phyloP scores from a whole-genome alignment of 2,888 invertebrate genomes.

The Drosophila paracracens region DNA sequence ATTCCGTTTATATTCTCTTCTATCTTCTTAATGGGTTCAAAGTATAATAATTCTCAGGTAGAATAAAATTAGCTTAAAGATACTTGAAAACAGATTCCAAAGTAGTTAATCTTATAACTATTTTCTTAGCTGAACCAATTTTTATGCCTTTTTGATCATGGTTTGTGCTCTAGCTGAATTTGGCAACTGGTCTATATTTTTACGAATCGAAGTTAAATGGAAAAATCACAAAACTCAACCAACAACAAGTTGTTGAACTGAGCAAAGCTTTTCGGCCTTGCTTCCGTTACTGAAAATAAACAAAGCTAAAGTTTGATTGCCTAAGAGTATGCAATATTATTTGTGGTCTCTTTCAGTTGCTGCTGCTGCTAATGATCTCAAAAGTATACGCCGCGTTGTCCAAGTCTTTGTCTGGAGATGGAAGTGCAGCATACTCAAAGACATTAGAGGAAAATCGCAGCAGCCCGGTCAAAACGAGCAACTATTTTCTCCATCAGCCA shows the following conservation, averaged over 20 bases:
- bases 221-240: not conserved
- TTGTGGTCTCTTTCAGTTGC: not conserved
- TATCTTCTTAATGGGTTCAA: not conserved
- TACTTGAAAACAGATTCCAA: not conserved
- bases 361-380: slow-evolving; percentile 53
- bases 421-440: slow-evolving; percentile 47
- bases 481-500: slow-evolving; percentile 79
- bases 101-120: accelerated
- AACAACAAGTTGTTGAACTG: not conserved
- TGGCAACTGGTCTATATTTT: not conserved
- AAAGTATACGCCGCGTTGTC: slow-evolving; percentile 58
- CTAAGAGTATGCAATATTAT: slow-evolving; percentile 48
- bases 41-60: not conserved
- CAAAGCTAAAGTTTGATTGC: slow-evolving; percentile 11
- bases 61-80: not conserved
- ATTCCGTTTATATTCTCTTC: not conserved
- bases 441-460: slow-evolving; percentile 26
- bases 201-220: not conserved
- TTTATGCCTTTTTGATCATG: not conserved
- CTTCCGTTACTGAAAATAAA: not conserved
- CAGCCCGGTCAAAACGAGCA: slow-evolving; percentile 49
- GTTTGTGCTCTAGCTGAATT: not conserved
- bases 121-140: not conserved
- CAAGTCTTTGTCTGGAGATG: slow-evolving; percentile 17
- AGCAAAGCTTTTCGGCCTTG: not conserved